phyloP scores from a whole-genome alignment of 2,888 invertebrate genomes.

The Drosophila villosipedis region DNA sequence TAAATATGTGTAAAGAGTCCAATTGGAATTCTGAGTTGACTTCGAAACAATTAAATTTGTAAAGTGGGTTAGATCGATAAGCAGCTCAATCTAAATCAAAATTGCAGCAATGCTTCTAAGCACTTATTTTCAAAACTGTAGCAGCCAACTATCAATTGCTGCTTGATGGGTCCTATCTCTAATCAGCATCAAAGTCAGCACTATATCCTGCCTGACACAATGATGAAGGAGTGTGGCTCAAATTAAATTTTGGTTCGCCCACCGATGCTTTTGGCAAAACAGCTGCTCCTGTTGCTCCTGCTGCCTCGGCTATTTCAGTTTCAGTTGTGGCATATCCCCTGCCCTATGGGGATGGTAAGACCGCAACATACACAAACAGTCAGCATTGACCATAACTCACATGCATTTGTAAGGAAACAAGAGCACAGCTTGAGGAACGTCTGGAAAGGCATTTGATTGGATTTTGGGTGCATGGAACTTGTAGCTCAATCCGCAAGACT shows the following conservation, averaged over 20 bases:
- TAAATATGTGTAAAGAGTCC: not conserved
- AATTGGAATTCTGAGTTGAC: not conserved
- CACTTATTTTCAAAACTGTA: not conserved
- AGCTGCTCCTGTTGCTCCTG: constrained; percentile 23
- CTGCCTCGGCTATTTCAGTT: constrained; percentile 7
- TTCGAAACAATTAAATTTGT: not conserved
- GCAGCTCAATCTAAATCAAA: not conserved
- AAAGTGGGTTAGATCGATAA: not conserved
- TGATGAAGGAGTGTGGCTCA: constrained; percentile 34
- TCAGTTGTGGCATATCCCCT: not conserved
- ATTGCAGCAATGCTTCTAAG: not conserved
- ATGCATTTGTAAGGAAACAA: not conserved
- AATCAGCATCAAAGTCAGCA: constrained; percentile 7
- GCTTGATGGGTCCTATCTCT: not conserved
- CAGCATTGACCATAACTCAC: constrained; percentile 25
- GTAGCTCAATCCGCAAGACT: constrained; percentile 5
- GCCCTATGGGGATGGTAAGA: not conserved
- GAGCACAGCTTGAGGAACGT: not conserved
- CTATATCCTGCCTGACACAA: constrained; percentile 1
- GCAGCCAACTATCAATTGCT: not conserved
- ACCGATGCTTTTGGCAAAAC: constrained; percentile 18
- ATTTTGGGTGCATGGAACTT: constrained; percentile 23
- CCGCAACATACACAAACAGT: constrained; percentile 35
- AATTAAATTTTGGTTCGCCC: constrained; percentile 39
- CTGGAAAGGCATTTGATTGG: constrained; percentile 34